Percentiles rank a stretch among this genome's conserved stretches.
phyloP scores from a whole-genome alignment of 2,113 vertebrate genomes.

The Rhagologus leucostigma region DNA sequence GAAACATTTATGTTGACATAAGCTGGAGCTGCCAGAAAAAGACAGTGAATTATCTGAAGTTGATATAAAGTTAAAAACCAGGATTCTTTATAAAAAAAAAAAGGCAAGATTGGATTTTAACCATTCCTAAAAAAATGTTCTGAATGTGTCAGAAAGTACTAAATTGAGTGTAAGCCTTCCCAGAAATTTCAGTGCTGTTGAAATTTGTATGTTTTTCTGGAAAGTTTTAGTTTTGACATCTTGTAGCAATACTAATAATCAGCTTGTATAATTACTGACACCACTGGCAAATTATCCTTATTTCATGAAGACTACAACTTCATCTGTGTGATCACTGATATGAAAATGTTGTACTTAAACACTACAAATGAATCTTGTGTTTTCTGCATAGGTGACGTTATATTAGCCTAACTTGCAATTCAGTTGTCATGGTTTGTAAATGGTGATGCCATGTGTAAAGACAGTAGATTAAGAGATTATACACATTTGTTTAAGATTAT shows the following conservation, averaged over 20 bases:
- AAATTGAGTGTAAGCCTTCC: background rate
- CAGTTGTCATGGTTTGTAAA: background rate
- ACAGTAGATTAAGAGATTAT: background rate
- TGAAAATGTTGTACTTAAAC: background rate
- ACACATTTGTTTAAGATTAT: background rate
- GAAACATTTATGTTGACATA: background rate
- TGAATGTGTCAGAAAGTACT: background rate
- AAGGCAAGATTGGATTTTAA: background rate
- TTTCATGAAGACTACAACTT: background rate
- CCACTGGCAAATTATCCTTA: background rate
- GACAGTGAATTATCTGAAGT: fast-evolving
- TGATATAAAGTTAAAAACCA: background rate
- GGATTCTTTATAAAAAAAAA: background rate
- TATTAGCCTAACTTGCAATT: background rate
- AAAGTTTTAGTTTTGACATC: background rate
- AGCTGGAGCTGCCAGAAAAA: background rate
- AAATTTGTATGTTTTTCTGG: background rate
- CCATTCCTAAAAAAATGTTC: background rate
- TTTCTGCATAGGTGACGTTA: background rate
- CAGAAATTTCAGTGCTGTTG: background rate
- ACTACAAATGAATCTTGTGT: background rate
- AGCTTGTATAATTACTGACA: background rate
- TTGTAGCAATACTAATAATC: background rate
- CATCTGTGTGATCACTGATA: background rate
- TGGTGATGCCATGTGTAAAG: background rate